Conservation (phyloP, 2,888 invertebrate genomes). For the Heliconius hortense region DNA sequence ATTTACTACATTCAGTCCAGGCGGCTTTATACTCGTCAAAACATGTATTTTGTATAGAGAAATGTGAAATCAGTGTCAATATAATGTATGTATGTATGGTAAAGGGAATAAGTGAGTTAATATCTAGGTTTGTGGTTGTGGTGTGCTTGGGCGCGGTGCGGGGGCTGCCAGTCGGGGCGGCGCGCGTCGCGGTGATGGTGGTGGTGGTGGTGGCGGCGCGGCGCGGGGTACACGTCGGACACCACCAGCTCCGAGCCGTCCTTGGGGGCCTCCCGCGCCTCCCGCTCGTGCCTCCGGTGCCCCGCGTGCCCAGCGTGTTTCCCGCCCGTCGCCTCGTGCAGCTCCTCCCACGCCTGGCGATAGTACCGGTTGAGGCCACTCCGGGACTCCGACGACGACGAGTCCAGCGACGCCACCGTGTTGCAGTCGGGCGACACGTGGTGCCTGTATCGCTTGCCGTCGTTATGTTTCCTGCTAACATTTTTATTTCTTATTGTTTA, state of each 20-base stretch:
- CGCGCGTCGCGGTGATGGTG: constrained; percentile 87
- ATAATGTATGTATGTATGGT: constrained; percentile 10
- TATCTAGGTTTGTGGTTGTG: constrained; percentile 81
- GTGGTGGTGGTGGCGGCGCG: constrained; percentile 87
- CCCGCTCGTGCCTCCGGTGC: constrained; percentile 70
- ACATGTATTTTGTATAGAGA: constrained; percentile 2
- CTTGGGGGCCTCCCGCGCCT: constrained; percentile 82
- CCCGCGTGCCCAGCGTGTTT: constrained; percentile 65
- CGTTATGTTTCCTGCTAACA: constrained; percentile 78
- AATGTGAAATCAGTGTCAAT: constrained; percentile 43
- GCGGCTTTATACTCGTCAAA: constrained; percentile 15
- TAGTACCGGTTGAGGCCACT: constrained; percentile 93
- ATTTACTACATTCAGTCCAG: constrained; percentile 21
- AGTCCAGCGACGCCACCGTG: constrained; percentile 94
- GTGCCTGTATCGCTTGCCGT: constrained; percentile 93
- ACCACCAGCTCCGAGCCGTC: constrained; percentile 91
- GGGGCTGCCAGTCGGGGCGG: constrained; percentile 82
- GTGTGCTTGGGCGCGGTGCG: constrained; percentile 77
- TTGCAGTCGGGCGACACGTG: constrained; percentile 95
- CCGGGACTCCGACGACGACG: constrained; percentile 92
- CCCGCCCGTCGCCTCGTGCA: constrained; percentile 90
- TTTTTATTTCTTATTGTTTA: constrained; percentile 32
- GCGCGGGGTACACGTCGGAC: constrained; percentile 83
- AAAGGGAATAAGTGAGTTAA: constrained; percentile 43
- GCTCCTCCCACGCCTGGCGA: constrained; percentile 95